Evolutionary conservation across 1,140 invertebrate species (phyloP).

Genomic region (Proctacanthus coquilletti): DNA sequence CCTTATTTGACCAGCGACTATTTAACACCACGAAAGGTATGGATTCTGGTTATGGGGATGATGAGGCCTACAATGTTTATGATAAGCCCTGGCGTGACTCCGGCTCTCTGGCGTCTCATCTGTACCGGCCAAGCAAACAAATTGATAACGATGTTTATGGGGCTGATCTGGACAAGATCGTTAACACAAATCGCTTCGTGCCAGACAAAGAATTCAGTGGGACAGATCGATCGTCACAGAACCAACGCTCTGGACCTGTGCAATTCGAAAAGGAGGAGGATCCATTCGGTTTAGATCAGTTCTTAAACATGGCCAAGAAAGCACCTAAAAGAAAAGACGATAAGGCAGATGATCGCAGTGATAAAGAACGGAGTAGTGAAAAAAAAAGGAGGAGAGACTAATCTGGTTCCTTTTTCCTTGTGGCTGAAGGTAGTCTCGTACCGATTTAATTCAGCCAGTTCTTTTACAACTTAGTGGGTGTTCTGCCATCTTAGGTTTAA

Average conservation of each 20-base stretch:
- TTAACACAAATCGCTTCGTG: slow-evolving; percentile 85
- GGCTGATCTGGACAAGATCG: slow-evolving; percentile 70
- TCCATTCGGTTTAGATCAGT: slow-evolving; percentile 95
- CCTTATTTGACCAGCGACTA: slow-evolving; percentile 88
- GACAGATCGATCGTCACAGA: slow-evolving; percentile 49
- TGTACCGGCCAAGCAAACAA: slow-evolving; percentile 84
- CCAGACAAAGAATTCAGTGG: slow-evolving; percentile 95
- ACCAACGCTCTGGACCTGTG: slow-evolving; percentile 74
- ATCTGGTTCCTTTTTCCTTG: too few relatives aligned
- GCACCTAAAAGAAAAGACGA: slow-evolving; percentile 33
- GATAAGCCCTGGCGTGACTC: slow-evolving; percentile 86
- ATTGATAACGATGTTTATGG: slow-evolving; percentile 84
- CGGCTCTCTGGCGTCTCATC: slow-evolving; percentile 66
- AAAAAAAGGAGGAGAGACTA: neutral
- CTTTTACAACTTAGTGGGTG: too few relatives aligned
- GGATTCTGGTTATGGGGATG: slow-evolving; percentile 93
- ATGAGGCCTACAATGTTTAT: slow-evolving; percentile 96
- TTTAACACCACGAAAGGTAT: slow-evolving; percentile 94
- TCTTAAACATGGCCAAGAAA: slow-evolving; percentile 91
- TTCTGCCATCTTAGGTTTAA: too few relatives aligned
- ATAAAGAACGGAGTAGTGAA: slow-evolving; percentile 4
- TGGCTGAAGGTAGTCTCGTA: too few relatives aligned
- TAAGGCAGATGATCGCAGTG: slow-evolving; percentile 11
- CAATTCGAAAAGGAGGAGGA: slow-evolving; percentile 91
- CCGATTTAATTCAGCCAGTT: too few relatives aligned